Conservation (phyloP, 2,113 vertebrate species). For the Polypterus senegalus region DNA sequence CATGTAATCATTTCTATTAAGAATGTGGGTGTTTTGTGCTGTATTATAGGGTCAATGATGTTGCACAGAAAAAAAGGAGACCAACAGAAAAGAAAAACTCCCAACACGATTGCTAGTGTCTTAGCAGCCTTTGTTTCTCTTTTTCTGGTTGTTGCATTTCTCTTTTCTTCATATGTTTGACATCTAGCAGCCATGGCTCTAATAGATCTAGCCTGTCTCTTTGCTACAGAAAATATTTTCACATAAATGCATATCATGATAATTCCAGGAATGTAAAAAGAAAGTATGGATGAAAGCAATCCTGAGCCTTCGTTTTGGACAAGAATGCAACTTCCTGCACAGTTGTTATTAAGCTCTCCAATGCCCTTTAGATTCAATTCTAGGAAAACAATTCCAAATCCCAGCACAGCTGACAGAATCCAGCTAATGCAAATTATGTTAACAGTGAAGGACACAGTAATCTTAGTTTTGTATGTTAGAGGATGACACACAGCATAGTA, state of each 20-base stretch:
- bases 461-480: constrained; percentile 54
- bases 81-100: constrained; percentile 39
- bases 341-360: constrained; percentile 42
- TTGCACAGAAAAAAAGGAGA: constrained; percentile 64
- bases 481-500: constrained; percentile 30
- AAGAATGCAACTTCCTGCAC: constrained; percentile 44
- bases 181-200: constrained; percentile 27
- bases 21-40: constrained; percentile 39
- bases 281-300: constrained; percentile 41
- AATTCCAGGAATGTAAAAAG: constrained; percentile 61
- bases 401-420: constrained; percentile 49
- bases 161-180: constrained; percentile 4
- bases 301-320: constrained; percentile 54
- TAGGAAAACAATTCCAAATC: constrained; percentile 60
- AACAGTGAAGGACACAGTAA: constrained; percentile 35
- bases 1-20: constrained; percentile 51
- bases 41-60: constrained; percentile 47
- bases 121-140: constrained; percentile 59
- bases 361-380: constrained; percentile 52
- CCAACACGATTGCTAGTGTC: constrained; percentile 57
- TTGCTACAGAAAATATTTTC: constrained; percentile 57
- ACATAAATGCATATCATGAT: constrained; percentile 57
- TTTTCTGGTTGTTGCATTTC: constrained; percentile 23
- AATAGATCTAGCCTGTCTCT: constrained; percentile 53
- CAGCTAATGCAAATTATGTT: constrained; percentile 58